Evolutionary conservation across 2,888 invertebrate genomes (phyloP).

Genomic region (Arrhopalites spinosus): DNA sequence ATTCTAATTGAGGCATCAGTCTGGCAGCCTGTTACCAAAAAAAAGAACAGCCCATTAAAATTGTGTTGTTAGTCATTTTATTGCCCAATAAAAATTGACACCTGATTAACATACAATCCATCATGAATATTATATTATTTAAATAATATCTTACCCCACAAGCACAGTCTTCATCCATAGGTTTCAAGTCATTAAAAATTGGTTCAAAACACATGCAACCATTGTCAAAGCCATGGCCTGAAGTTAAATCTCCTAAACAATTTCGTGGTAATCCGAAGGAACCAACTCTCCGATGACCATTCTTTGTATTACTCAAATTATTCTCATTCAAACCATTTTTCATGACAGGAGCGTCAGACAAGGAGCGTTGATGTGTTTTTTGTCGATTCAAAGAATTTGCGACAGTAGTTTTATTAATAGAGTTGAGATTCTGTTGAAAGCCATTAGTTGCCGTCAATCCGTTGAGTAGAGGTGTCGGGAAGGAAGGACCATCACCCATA

Average conservation of each 20-base stretch:
- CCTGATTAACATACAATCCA: background rate
- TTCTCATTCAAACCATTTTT: conserved; percentile 58
- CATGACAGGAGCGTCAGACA: conserved; percentile 74
- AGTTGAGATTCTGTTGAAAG: conserved; percentile 19
- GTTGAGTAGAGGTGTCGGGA: background rate
- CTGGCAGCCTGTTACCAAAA: conserved; percentile 71
- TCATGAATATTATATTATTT: background rate
- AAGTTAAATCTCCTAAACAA: conserved; percentile 82
- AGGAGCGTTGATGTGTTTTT: conserved; percentile 82
- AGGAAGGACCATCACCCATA: conserved; percentile 53
- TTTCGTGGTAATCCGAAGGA: conserved; percentile 56
- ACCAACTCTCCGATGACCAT: conserved; percentile 53
- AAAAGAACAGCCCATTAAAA: conserved; percentile 23
- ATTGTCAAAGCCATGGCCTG: conserved; percentile 95
- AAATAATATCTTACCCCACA: conserved; percentile 68
- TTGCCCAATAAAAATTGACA: no score
- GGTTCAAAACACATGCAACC: conserved; percentile 91
- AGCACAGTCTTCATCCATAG: conserved; percentile 75
- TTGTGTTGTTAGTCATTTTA: no score
- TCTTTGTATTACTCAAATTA: conserved; percentile 33
- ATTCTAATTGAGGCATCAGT: conserved; percentile 81
- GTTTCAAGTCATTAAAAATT: conserved; percentile 74
- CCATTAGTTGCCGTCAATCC: conserved; percentile 10
- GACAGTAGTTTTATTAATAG: conserved; percentile 18
- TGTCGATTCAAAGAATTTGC: conserved; percentile 37